These are phyloP conservation scores for Scaptomyza pallida DNA, from an alignment of 1,140 invertebrate genomes.

Conservation along the genomic window DNA sequence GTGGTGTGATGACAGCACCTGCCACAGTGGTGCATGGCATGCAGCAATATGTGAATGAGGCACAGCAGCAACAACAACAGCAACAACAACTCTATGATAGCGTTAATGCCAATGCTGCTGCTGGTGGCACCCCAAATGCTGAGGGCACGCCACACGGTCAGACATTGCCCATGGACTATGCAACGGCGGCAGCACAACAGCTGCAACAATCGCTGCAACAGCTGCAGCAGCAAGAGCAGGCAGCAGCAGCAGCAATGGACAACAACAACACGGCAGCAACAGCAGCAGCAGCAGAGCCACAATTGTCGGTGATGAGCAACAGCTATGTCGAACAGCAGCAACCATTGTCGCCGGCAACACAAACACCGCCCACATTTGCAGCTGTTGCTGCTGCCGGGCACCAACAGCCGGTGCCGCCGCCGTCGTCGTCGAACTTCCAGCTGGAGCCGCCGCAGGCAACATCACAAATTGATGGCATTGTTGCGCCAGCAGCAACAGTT, in stretches of 20 bases:
- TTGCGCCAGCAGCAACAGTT: slow-evolving; percentile 33
- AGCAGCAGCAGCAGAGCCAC: slow-evolving; percentile 30
- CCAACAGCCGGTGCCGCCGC: slow-evolving; percentile 15
- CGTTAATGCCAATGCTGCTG: slow-evolving; percentile 69
- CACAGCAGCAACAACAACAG: slow-evolving; percentile 57
- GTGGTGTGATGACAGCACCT: slow-evolving; percentile 75
- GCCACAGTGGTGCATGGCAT: slow-evolving; percentile 79
- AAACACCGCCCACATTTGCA: slow-evolving; percentile 58
- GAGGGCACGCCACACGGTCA: slow-evolving; percentile 54
- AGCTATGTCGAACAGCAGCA: slow-evolving; percentile 63
- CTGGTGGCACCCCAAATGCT: slow-evolving; percentile 46
- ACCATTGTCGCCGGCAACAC: slow-evolving; percentile 54
- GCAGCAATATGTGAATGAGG: slow-evolving; percentile 65
- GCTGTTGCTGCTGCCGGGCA: slow-evolving; percentile 60
- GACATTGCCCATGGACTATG: slow-evolving; percentile 71
- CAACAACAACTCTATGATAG: slow-evolving; percentile 66
- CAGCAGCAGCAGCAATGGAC: slow-evolving; percentile 36
- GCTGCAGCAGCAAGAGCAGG: slow-evolving; percentile 74
- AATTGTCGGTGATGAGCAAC: slow-evolving; percentile 46
- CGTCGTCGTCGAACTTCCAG: slow-evolving; percentile 47
- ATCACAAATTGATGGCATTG: slow-evolving; percentile 71
- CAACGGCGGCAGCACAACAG: slow-evolving; percentile 73
- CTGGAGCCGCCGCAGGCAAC: slow-evolving; percentile 56
- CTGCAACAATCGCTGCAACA: slow-evolving; percentile 76
- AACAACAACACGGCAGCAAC: slow-evolving; percentile 17